Conservation (phyloP, 2,888 invertebrate genomes). For the Chymomyza fuscimana region DNA sequence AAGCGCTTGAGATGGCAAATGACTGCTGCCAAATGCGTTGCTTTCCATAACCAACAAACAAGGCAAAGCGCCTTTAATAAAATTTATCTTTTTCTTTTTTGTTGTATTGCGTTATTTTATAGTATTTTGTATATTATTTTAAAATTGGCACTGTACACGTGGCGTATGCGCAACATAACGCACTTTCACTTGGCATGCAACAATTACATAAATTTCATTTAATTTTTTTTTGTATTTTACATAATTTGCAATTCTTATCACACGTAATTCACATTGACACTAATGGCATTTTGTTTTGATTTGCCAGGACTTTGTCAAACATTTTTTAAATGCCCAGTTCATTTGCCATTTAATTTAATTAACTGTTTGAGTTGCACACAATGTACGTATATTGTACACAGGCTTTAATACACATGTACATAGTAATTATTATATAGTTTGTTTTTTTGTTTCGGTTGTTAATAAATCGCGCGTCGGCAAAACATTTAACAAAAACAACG, state of each 20-base stretch:
- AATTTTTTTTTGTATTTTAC: neutral
- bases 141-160: constrained; percentile 44
- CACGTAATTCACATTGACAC: neutral
- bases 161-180: constrained; percentile 35
- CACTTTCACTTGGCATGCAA: constrained; percentile 11
- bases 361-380: neutral
- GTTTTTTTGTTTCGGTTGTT: neutral
- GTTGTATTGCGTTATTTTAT: neutral
- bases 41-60: constrained; percentile 84
- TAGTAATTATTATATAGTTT: neutral
- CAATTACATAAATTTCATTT: neutral
- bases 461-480: constrained; percentile 38
- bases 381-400: neutral
- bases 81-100: neutral
- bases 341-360: constrained; percentile 12
- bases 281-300: neutral
- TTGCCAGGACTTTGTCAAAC: neutral
- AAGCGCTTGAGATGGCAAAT: constrained; percentile 87
- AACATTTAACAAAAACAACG: constrained; percentile 24
- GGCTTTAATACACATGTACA: neutral
- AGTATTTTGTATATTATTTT: neutral
- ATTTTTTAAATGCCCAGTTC: constrained; percentile 32
- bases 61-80: neutral
- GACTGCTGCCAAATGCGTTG: constrained; percentile 86
- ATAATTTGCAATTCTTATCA: constrained; percentile 2